Evolutionary conservation across 2,888 invertebrate genomes (phyloP).

Genomic region (Drosophila anceps): DNA sequence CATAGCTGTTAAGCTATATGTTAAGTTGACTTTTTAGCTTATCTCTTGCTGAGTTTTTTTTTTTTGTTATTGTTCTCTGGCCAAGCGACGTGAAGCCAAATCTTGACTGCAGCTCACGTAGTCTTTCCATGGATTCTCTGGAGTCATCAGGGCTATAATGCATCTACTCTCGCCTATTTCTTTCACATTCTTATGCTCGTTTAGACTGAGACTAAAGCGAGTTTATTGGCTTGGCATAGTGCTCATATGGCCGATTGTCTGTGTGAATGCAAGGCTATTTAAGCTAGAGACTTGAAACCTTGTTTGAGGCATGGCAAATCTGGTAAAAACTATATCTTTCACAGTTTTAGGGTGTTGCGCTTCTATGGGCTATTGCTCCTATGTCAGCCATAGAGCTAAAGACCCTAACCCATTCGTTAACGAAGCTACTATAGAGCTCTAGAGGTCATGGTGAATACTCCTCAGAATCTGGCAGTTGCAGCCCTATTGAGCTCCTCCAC

Average conservation of each 20-base stretch:
- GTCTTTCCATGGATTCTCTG: constrained; percentile 33
- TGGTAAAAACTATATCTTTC: too few relatives aligned
- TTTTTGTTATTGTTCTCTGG: neutral
- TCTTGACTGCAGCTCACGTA: constrained; percentile 43
- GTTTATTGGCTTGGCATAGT: neutral
- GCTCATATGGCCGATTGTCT: neutral
- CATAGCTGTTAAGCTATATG: neutral
- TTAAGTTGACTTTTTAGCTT: neutral
- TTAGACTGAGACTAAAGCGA: neutral
- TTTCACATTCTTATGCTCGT: neutral
- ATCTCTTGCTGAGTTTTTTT: neutral
- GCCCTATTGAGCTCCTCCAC: neutral
- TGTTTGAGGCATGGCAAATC: too few relatives aligned
- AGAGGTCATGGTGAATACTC: too few relatives aligned
- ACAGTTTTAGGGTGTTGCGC: too few relatives aligned
- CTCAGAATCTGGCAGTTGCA: too few relatives aligned
- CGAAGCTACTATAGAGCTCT: too few relatives aligned
- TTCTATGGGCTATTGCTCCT: too few relatives aligned
- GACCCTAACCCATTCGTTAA: too few relatives aligned
- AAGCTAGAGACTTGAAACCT: too few relatives aligned
- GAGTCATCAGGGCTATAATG: constrained; percentile 49
- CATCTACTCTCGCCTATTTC: constrained; percentile 26
- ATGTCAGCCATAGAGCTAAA: too few relatives aligned
- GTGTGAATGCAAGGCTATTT: too few relatives aligned
- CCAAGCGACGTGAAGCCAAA: neutral